Evolutionary conservation across 2,888 invertebrate species (phyloP), one percentile per base, ranked within the genome.

Genomic region (Lysandra coridon): DNA sequence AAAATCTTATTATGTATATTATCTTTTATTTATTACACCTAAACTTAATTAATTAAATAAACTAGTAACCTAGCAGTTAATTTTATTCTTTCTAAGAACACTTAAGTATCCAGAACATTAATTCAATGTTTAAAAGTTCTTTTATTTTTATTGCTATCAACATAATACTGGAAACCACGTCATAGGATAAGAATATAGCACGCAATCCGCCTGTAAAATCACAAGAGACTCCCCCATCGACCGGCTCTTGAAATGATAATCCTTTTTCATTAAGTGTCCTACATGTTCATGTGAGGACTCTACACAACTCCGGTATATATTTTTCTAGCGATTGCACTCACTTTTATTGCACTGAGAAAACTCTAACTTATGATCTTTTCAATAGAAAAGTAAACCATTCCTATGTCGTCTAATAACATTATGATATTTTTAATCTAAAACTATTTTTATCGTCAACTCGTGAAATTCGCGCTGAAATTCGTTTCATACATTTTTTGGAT

Each of bases 201-300:
- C 74, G 82, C 81, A 80, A 83, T 83, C 82, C 82, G 84, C 84
- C 84, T 84, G 84, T 80, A 81, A 81, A 83, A 83, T 81, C 83
- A 80, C 60, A 78, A 83, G 82, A 78, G 82, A 75, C 82, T 80
- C 83, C 83, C 81, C 75, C 81, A 82, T 83, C 80, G 81, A 64
- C 81, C 78, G 78, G 78, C 82, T 80, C 83, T 83, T 82, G 60
- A 80, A 83, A 82, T 83, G 83, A 85, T 84, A 85, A 84, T 84
- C 85, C 84, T 83, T 85, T 84, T 83, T 83, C 81, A 84, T 84
- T 82, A 84, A 84, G 84, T 83, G 80, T 81, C 80, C 83, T 84
- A 83, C 84, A 84, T 80, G 79, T 64, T 79, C 80, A 60, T 78
- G 79, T 79, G 79, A 78, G 78, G 60, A 76, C 80, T 80, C 62